Base-by-base conservation (phyloP, 2,797 vertebrate genomes). In the Cygnus olor region DNA sequence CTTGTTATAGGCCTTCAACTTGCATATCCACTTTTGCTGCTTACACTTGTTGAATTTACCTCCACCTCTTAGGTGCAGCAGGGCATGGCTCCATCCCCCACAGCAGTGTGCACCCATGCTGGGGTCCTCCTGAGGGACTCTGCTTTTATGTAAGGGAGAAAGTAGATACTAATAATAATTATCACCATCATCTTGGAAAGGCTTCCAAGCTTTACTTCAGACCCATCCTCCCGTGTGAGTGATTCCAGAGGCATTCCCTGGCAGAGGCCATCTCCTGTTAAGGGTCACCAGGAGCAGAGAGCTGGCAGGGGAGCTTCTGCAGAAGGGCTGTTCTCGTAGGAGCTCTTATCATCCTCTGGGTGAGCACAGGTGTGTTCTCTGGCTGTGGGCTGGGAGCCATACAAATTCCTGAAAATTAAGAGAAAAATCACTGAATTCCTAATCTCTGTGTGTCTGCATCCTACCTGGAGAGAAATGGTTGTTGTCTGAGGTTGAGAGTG, bases 331-430 rank as follows among this genome's bases (percentile, higher is more conserved):
- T 28, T 72, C 18, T 45, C 21, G 21, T 22, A 34, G 57, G 20
- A 22, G n/a, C n/a, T 44, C 14, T 10, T 15, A 42, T 40, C 19
- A 18, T 27, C 11, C 30, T 20, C 56, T 25, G 44, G 32, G 36
- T 20, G 44, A 58, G 24, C 2, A 0, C 32, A 19, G 27, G 17
- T 32, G 25, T 0, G 0, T 51, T 77, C 65, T 44, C 18, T 81
- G 36, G 21, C 47, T 1, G 0, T 66, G 81, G 49, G 34, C 58
- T 47, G 17, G 2, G 14, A 60, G 12, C 53, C 38, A 27, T 47
- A 30, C 36, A 21, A 32, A 92, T 77, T 18, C 27, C 80, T 85
- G 64, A 21, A 68, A 88, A 80, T 4, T 8, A 63, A 92, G 28
- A 66, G 42, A 9, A 30, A 25, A 12, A 49, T 25, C 25, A 45